Evolutionary conservation across 2,888 invertebrate species (phyloP), one percentile per base, ranked within the genome.

Genomic region (Macrosiphum euphorbiae): DNA sequence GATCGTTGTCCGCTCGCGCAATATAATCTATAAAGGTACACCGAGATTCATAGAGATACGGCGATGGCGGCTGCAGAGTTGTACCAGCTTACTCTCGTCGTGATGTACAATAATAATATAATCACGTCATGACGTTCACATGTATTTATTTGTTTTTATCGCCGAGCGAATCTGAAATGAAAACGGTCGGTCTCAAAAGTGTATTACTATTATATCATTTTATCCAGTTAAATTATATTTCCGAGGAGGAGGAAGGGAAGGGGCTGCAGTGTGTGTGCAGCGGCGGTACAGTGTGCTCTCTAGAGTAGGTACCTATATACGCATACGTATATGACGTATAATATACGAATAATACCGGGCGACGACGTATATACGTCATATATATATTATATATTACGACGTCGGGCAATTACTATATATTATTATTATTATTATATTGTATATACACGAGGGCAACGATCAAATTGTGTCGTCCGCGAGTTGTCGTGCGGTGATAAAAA

Each of bases 381-480:
- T 52, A 52, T 20, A 26, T 11, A 24, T 35, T n/a, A 26, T 41
- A 61, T 58, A 91, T 55, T 55, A 55, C 44, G 41, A 55, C 58
- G 55, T 52, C 85, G n/a, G 58, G 85, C 90, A 90, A 90, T 90
- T 90, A 91, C 90, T 67, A 67, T 67, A 67, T n/a, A 67, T 13
- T 67, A 28, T 55, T 61, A 52, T 61, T 28, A 28, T 67, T 52
- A 52, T 52, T 52, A 20, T 50, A n/a, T 50, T 44, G 5, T 52
- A 52, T 24, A 52, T 24, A 87, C 61, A 47, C 89, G 26, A n/a
- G n/a, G 28, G 50, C 87, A 52, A 67, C 28, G 90, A 41, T 84
- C 91, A 91, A 91, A 91, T 92, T 92, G 28, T 88, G 92, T 92
- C 92, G 44, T 88, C 92, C 41, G 52, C 67, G 52, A 85, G 50